Conservation (phyloP, 2,113 vertebrate species). For the Mionectes macconnelli region DNA sequence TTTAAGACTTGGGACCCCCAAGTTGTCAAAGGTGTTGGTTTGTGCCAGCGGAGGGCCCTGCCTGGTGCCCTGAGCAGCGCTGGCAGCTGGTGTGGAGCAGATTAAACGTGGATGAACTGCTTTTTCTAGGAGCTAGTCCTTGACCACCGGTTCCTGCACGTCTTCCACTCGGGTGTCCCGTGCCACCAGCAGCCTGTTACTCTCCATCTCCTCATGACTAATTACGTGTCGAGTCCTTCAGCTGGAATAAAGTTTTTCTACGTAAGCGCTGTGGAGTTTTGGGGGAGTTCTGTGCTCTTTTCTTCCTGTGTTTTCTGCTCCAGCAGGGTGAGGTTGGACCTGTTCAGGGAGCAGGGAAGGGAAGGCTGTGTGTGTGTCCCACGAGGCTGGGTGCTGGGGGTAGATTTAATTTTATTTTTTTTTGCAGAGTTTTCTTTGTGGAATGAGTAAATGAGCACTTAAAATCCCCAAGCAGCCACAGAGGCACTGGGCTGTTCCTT, state of each 20-base stretch:
- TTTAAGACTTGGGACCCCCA: slow-evolving; percentile 69
- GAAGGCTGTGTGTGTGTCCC: neutral
- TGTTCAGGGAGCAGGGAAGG: neutral
- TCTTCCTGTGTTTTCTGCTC: neutral
- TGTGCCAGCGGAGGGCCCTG: slow-evolving; percentile 38
- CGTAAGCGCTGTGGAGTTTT: neutral
- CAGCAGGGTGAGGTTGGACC: accelerated
- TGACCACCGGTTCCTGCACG: slow-evolving; percentile 59
- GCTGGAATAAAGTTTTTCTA: slow-evolving; percentile 83
- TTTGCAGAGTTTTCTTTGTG: neutral
- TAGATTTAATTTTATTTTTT: too few species aligned
- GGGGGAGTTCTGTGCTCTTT: neutral
- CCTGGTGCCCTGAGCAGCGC: slow-evolving; percentile 17
- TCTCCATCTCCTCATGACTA: slow-evolving; percentile 70
- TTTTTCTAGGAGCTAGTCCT: slow-evolving; percentile 58
- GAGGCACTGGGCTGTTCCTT: neutral
- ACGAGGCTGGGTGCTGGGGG: accelerated
- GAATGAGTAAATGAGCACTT: neutral
- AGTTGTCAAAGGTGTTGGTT: slow-evolving; percentile 65
- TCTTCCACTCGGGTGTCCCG: slow-evolving; percentile 61
- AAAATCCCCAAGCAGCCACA: neutral
- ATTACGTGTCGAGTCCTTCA: slow-evolving; percentile 72
- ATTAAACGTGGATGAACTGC: slow-evolving; percentile 5
- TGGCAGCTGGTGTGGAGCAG: slow-evolving; percentile 58
- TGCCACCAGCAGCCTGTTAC: slow-evolving; percentile 72